Evolutionary conservation across 2,888 invertebrate species (phyloP).

Genomic region (Volucella bombylans): DNA sequence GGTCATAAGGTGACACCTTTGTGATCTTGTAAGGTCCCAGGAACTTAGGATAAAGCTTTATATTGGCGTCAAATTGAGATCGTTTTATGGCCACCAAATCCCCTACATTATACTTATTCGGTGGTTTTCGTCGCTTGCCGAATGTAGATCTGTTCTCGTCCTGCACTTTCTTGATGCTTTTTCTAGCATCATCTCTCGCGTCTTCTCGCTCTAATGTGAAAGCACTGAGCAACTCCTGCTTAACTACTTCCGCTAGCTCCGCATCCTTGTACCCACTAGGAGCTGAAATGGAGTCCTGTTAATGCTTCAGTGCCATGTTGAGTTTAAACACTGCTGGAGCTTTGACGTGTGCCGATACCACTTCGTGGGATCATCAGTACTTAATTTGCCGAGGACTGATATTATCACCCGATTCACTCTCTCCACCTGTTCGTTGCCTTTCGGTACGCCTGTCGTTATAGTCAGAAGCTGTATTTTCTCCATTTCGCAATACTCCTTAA

Average conservation of each 20-base stretch:
- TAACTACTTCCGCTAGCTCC: not conserved
- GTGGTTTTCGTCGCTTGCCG: not conserved
- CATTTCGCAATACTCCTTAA: constrained; percentile 14
- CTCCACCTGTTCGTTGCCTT: not conserved
- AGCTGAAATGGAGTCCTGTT: too few relatives aligned
- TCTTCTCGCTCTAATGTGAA: too few relatives aligned
- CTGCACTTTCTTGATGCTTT: not conserved
- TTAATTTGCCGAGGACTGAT: too few relatives aligned
- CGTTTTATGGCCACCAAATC: not conserved
- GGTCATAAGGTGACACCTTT: too few relatives aligned
- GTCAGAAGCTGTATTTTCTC: constrained; percentile 2
- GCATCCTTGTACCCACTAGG: not conserved
- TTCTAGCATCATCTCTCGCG: not conserved
- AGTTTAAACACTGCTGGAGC: not conserved
- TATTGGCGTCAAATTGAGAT: too few relatives aligned
- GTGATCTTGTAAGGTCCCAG: not conserved
- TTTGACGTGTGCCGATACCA: not conserved
- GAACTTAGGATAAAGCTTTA: not conserved
- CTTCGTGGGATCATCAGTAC: not conserved
- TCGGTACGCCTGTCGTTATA: not conserved
- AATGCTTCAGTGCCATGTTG: too few relatives aligned
- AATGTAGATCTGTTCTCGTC: not conserved
- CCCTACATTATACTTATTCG: not conserved
- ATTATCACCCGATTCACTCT: too few relatives aligned
- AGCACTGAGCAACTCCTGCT: not conserved